These are phyloP conservation scores for Odontomyia ornata DNA, from an alignment of 2,888 invertebrate species.

Conservation along the genomic window DNA sequence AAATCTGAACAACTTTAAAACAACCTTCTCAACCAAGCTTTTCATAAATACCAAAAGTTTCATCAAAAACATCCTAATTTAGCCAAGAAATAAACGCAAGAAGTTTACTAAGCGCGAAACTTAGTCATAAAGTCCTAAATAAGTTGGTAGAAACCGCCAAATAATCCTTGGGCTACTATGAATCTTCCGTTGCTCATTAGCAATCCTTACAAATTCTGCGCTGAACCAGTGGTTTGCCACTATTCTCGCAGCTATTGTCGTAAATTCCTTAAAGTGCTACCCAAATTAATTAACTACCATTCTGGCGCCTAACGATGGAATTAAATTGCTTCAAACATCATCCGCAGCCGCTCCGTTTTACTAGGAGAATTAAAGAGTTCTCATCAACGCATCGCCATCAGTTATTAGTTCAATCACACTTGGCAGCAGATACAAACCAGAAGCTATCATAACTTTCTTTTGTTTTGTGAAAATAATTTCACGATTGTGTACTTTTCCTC, in stretches of 20 bases:
- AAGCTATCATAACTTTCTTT: background rate
- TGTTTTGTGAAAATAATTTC: background rate
- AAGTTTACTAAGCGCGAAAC: no score
- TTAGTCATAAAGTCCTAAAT: no score
- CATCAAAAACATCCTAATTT: no score
- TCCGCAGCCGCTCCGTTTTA: background rate
- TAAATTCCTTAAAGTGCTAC: slow-evolving; percentile 9
- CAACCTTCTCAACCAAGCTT: no score
- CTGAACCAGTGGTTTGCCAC: background rate
- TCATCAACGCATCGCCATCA: background rate
- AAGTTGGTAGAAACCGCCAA: no score
- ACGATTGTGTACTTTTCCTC: background rate
- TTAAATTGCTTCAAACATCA: background rate
- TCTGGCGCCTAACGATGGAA: background rate
- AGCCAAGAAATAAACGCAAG: no score
- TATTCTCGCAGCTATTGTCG: background rate
- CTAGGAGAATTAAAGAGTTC: background rate
- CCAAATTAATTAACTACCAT: slow-evolving; percentile 14
- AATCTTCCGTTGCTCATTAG: no score
- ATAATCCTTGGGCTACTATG: no score
- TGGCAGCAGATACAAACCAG: background rate
- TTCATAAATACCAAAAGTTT: no score
- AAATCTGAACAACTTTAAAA: no score
- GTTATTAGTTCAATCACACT: background rate
- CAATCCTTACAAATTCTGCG: no score